Evolutionary conservation across 2,888 invertebrate genomes (phyloP), one percentile per base, ranked within the genome.

Genomic region (Colletes collaris): DNA sequence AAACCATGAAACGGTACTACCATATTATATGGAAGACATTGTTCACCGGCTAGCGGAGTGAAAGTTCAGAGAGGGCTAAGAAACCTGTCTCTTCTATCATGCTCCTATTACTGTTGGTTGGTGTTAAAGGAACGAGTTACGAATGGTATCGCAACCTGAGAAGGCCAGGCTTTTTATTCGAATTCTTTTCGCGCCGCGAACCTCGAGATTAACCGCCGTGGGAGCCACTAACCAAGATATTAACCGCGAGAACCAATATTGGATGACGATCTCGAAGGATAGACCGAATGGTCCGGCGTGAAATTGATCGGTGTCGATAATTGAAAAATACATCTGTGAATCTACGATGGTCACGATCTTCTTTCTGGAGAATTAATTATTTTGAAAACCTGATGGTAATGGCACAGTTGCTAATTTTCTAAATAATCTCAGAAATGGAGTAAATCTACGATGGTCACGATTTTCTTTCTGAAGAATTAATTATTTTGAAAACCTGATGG

Each of bases 1-100:
- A 85, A 77, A 81, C 76, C 81, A 73, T 79, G 83, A 87, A 81
- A 83, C 82, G 77, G 69, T 73, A 80, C 82, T 78, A 71, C 68
- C 77, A 77, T 82, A 84, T 82, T 84, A 87, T 81, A 78, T 80
- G 76, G 81, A 79, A 69, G 82, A 76, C 78, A 89, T 87, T 89
- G 89, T 87, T 88, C 82, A 70, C 59, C 71, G 82, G 79, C 82
- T 80, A 83, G 72, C 79, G 75, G 79, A 84, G 83, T 85, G 82
- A 83, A 76, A 87, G 83, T 86, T 87, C 72, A 50, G 67, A 56
- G 70, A 66, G 63, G 68, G 73, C 60, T 65, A 78, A 78, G 46
- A 50, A 16, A 70, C 40, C 16, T 8, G 50, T 67, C 64, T 68
- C 76, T 79, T 76, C 83, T 81, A 83, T 83, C 78, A 73, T 79